Evolutionary conservation across 2,888 invertebrate species (phyloP).

Genomic region (Gastrophysa polygoni): DNA sequence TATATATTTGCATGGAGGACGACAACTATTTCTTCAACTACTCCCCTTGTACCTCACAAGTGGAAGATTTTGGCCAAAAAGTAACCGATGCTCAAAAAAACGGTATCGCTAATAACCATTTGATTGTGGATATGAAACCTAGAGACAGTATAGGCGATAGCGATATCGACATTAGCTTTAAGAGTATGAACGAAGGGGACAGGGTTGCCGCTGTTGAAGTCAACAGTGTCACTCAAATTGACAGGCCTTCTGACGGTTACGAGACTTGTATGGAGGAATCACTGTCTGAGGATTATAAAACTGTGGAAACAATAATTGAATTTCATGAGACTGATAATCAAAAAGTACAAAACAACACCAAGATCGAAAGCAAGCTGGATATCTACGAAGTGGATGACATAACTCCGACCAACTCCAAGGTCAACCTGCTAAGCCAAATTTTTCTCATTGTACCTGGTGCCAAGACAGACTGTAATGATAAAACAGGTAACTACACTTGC

Average conservation of each 20-base stretch:
- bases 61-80: slow-evolving; percentile 48
- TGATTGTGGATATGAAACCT: slow-evolving; percentile 27
- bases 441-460: slow-evolving; percentile 31
- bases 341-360: slow-evolving; percentile 34
- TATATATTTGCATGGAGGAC: slow-evolving; percentile 67
- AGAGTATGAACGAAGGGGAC: slow-evolving; percentile 51
- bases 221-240: slow-evolving; percentile 46
- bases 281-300: slow-evolving; percentile 55
- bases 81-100: slow-evolving; percentile 18
- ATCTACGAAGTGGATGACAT: slow-evolving; percentile 37
- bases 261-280: slow-evolving; percentile 70
- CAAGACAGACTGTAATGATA: slow-evolving; percentile 20
- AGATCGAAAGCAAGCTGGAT: slow-evolving; percentile 24
- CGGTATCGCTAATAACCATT: slow-evolving; percentile 34
- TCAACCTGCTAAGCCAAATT: slow-evolving; percentile 38
- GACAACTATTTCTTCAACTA: slow-evolving; percentile 61
- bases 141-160: slow-evolving; percentile 45
- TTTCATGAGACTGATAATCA: slow-evolving; percentile 24
- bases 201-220: no score
- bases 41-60: slow-evolving; percentile 50
- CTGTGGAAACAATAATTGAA: slow-evolving; percentile 13
- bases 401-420: slow-evolving; percentile 51
- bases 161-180: slow-evolving; percentile 50
- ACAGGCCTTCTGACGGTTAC: slow-evolving; percentile 58
- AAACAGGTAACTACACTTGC: slow-evolving; percentile 24